A percentile compares a stretch with the other conserved stretches of the same genome.
Evolutionary conservation across 2,113 vertebrate genomes (phyloP).

Genomic region (Uria lomvia): DNA sequence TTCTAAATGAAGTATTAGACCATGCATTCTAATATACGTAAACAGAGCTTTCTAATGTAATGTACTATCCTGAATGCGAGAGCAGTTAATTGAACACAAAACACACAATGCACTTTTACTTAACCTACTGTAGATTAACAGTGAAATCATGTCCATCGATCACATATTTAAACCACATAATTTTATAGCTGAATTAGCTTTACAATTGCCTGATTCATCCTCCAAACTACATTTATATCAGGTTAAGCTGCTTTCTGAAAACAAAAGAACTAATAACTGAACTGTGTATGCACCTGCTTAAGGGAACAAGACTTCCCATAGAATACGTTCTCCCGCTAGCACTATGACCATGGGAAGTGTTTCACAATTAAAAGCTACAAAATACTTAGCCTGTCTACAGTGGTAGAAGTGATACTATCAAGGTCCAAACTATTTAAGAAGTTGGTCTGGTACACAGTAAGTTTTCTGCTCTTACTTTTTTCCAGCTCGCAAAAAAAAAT

Average conservation of each 20-base stretch:
- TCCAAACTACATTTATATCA: neutral
- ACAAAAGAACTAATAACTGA: neutral
- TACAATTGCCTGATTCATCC: neutral
- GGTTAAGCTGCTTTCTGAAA: neutral
- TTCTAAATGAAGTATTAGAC: neutral
- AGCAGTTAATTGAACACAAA: neutral
- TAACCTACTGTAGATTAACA: neutral
- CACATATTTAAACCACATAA: neutral
- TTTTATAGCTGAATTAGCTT: neutral
- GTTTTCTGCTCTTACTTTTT: neutral
- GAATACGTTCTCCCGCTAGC: neutral
- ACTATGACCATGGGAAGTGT: neutral
- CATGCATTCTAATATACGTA: neutral
- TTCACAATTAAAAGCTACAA: neutral
- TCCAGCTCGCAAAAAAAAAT: neutral
- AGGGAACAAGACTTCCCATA: neutral
- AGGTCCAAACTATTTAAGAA: neutral
- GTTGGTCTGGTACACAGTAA: neutral
- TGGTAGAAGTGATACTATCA: neutral
- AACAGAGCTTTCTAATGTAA: neutral
- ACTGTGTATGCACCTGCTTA: neutral
- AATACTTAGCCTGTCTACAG: neutral
- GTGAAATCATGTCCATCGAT: neutral
- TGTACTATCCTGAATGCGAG: neutral
- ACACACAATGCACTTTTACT: neutral